phyloP scores from a whole-genome alignment of 2,113 vertebrate genomes.

The Corvus moneduloides region DNA sequence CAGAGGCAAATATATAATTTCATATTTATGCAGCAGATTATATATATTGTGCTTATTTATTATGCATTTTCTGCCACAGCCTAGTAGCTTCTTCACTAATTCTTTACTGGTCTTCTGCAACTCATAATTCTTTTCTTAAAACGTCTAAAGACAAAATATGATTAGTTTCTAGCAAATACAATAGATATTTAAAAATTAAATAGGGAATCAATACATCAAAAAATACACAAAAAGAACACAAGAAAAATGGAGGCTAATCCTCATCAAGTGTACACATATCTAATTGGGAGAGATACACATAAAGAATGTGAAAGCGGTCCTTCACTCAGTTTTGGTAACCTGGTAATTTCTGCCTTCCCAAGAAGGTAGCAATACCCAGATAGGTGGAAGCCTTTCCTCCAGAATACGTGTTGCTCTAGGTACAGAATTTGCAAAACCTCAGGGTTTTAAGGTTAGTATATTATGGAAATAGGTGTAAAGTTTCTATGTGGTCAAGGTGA shows the following conservation, averaged over 20 bases:
- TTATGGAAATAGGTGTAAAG: neutral
- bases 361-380: neutral
- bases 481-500: neutral
- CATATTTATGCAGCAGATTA: neutral
- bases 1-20: neutral
- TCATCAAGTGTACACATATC: neutral
- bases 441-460: neutral
- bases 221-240: neutral
- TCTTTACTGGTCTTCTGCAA: neutral
- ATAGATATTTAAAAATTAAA: neutral
- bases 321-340: neutral
- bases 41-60: neutral
- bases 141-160: neutral
- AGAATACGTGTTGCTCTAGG: neutral
- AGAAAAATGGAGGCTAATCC: neutral
- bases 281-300: neutral
- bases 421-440: neutral
- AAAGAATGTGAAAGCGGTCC: neutral
- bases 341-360: neutral
- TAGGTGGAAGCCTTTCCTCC: neutral
- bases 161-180: neutral
- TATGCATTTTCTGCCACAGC: neutral
- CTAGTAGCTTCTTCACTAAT: neutral
- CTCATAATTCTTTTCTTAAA: neutral
- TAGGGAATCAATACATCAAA: neutral